phyloP scores from a whole-genome alignment of 2,888 invertebrate species.

The Gortyna flavago region DNA sequence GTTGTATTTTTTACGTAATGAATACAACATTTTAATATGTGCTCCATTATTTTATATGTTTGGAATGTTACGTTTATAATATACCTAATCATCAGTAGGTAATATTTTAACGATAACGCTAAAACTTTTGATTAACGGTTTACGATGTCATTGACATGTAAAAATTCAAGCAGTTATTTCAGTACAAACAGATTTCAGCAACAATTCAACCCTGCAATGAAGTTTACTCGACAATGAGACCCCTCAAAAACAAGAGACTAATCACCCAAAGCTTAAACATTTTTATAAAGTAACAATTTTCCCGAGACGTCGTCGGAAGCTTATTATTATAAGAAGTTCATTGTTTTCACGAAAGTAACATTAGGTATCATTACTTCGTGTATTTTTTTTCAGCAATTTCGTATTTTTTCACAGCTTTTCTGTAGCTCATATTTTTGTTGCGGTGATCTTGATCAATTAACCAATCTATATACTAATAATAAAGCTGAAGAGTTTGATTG shows the following conservation, averaged over 20 bases:
- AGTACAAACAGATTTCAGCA: neutral
- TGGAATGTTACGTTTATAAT: no score
- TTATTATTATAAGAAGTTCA: neutral
- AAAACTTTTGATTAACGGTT: neutral
- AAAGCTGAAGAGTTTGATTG: no score
- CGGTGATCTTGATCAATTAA: neutral
- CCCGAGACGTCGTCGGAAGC: neutral
- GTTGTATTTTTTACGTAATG: constrained; percentile 2
- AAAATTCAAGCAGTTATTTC: neutral
- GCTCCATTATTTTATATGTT: neutral
- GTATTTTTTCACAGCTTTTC: neutral
- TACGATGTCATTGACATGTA: neutral
- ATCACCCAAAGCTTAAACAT: neutral
- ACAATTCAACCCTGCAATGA: neutral
- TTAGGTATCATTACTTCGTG: neutral
- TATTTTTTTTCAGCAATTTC: neutral
- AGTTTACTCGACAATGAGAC: neutral
- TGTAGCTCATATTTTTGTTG: neutral
- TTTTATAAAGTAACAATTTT: constrained; percentile 5
- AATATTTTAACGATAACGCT: neutral
- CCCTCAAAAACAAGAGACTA: neutral
- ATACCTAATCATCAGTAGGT: neutral
- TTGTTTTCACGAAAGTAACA: constrained; percentile 1
- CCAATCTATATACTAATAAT: no score
- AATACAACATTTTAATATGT: neutral